phyloP scores from a whole-genome alignment of 1,140 invertebrate genomes.

The Bombus picipes region DNA sequence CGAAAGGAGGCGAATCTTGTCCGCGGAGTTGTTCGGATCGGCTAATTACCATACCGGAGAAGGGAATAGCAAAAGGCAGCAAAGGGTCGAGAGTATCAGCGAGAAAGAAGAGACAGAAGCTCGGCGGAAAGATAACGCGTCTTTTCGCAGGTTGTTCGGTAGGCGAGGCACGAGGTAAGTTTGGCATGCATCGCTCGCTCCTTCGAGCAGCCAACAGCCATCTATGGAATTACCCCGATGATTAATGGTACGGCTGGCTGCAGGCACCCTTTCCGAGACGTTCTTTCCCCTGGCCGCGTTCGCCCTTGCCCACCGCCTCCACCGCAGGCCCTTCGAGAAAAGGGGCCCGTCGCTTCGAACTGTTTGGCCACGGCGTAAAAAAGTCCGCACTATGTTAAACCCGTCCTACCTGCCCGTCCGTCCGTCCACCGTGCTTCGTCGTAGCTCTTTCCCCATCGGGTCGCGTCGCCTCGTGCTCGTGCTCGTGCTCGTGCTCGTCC shows the following conservation, averaged over 20 bases:
- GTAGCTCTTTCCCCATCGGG: constrained; percentile 37
- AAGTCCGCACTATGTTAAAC: constrained; percentile 69
- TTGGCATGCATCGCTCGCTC: constrained; percentile 80
- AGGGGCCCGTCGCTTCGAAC: constrained; percentile 41
- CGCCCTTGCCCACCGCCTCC: constrained; percentile 32
- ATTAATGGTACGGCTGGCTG: constrained; percentile 75
- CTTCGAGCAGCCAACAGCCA: constrained; percentile 76
- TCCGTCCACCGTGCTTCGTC: background rate
- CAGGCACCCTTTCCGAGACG: constrained; percentile 62
- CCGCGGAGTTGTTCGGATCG: too few species aligned
- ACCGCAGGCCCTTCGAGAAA: constrained; percentile 23
- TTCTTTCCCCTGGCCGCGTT: constrained; percentile 48
- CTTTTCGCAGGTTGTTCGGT: constrained; percentile 65
- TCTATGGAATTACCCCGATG: constrained; percentile 79
- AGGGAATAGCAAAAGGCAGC: background rate
- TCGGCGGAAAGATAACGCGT: constrained; percentile 49
- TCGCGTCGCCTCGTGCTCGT: constrained; percentile 13
- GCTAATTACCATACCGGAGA: too few species aligned
- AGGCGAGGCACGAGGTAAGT: constrained; percentile 73
- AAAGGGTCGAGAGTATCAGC: background rate
- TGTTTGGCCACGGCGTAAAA: constrained; percentile 73
- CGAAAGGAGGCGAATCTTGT: background rate
- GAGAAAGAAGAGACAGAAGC: constrained; percentile 3
- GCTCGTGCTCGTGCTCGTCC: background rate
- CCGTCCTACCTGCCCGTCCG: constrained; percentile 46